Conservation (phyloP, 2,888 invertebrate species). For the Aproaerema taeniolella region DNA sequence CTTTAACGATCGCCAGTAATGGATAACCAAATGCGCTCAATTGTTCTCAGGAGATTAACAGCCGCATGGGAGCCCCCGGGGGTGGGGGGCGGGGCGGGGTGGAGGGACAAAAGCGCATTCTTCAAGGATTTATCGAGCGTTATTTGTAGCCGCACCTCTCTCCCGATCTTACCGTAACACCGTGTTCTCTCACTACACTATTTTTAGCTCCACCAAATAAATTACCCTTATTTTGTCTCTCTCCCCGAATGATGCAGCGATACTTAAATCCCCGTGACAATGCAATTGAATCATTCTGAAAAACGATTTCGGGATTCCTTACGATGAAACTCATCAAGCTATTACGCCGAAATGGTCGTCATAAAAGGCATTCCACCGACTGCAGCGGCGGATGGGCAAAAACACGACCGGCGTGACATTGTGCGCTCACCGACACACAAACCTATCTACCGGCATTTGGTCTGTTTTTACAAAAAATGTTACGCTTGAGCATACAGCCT, state of each 20-base stretch:
- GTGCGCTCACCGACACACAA: background rate
- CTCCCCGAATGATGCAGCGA: no score
- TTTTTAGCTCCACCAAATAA: background rate
- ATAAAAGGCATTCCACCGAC: background rate
- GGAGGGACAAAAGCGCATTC: conserved; percentile 22
- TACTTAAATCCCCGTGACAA: background rate
- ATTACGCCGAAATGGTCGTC: background rate
- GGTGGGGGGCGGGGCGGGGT: conserved; percentile 14
- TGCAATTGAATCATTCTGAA: background rate
- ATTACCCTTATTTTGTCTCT: no score
- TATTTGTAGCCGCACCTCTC: conserved; percentile 9
- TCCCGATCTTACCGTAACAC: conserved; percentile 2
- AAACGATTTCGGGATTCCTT: background rate
- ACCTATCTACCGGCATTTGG: no score
- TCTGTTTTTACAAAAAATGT: no score
- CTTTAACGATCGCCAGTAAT: conserved; percentile 25
- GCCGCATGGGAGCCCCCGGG: conserved; percentile 13
- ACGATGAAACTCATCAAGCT: background rate
- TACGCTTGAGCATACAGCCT: no score
- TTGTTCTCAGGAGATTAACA: conserved; percentile 39
- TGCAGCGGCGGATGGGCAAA: background rate
- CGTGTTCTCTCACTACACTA: background rate
- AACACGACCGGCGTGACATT: background rate
- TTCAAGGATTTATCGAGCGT: conserved; percentile 11
- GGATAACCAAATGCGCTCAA: conserved; percentile 37